These are phyloP conservation scores for Gulo gulo DNA, from an alignment of 2,113 vertebrate species.

Conservation along the genomic window DNA sequence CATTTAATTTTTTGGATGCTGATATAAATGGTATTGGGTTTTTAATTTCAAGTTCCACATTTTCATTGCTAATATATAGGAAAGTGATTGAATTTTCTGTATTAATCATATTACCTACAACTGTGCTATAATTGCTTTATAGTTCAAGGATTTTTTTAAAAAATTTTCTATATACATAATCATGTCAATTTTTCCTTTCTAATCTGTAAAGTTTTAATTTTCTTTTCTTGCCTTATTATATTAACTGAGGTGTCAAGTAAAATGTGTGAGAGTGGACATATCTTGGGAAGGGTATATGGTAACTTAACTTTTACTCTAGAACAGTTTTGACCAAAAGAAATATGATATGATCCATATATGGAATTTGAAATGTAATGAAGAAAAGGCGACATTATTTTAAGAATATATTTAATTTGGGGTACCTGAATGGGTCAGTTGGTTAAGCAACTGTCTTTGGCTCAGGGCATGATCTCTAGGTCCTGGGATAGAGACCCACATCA, in stretches of 20 bases:
- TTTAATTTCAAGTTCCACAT: background rate
- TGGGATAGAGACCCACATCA: too few relatives aligned
- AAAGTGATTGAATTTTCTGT: background rate
- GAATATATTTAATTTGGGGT: background rate
- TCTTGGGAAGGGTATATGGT: background rate
- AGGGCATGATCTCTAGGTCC: too few relatives aligned
- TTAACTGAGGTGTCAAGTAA: background rate
- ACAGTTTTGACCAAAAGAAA: background rate
- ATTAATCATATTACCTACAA: background rate
- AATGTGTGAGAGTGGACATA: background rate
- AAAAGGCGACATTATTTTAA: background rate
- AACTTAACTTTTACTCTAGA: background rate
- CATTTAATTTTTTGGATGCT: background rate
- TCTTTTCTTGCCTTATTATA: background rate
- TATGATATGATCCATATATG: background rate
- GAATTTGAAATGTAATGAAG: background rate
- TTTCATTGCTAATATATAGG: background rate
- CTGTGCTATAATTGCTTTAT: background rate
- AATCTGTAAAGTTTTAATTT: background rate
- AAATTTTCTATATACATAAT: background rate
- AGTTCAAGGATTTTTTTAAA: background rate
- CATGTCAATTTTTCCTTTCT: background rate
- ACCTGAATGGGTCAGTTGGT: too few relatives aligned
- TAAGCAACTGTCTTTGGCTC: too few relatives aligned
- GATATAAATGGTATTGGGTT: background rate